Conservation (phyloP, 1,140 invertebrate genomes). For the Diorhabda carinulata region DNA sequence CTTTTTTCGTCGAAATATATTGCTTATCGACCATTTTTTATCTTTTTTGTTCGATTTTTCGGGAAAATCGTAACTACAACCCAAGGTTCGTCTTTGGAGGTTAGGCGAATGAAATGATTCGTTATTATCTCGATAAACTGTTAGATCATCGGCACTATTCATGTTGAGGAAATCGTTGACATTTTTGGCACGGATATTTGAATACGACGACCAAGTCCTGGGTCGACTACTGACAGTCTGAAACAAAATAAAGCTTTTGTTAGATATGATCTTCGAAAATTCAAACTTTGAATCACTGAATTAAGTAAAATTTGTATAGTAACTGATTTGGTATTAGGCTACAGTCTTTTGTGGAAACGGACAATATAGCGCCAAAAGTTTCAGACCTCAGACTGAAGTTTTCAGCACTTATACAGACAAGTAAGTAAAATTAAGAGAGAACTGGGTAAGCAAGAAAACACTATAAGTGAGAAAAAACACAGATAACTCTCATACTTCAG, state of each 20-base stretch:
- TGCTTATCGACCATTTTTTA: conserved; percentile 71
- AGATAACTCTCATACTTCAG: no score
- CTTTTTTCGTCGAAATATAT: conserved; percentile 65
- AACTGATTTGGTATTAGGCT: no score
- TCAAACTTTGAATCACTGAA: no score
- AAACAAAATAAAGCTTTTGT: conserved; percentile 31
- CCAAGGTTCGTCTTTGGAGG: conserved; percentile 31
- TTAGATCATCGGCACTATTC: conserved; percentile 41
- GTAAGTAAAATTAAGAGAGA: no score
- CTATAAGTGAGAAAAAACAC: no score
- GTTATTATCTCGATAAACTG: conserved; percentile 29
- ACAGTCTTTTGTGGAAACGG: no score
- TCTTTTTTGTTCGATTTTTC: conserved; percentile 49
- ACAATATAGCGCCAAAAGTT: no score
- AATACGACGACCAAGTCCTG: conserved; percentile 43
- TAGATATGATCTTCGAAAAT: background rate
- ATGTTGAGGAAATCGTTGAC: conserved; percentile 34
- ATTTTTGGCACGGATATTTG: conserved; percentile 39
- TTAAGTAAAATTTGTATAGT: no score
- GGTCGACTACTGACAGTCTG: conserved; percentile 43
- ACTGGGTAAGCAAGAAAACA: no score
- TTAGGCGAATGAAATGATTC: conserved; percentile 34
- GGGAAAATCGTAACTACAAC: conserved; percentile 41
- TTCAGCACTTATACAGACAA: no score
- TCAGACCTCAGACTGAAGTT: no score